These are phyloP conservation scores for Drosophila subsilvestris DNA, from an alignment of 2,888 invertebrate genomes.

Conservation along the genomic window DNA sequence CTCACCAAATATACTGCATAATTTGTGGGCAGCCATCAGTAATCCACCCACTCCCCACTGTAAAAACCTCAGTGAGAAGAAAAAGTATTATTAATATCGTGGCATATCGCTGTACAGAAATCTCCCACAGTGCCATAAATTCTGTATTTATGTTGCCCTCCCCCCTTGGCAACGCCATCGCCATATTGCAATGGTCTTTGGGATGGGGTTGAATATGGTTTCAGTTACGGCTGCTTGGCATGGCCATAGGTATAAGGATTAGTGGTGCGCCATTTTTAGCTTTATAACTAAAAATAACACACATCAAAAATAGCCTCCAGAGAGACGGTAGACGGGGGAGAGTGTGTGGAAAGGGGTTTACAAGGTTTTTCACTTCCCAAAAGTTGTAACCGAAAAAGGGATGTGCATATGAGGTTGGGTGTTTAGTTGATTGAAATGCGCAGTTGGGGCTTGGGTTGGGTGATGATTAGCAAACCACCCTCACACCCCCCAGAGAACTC, in stretches of 20 bases:
- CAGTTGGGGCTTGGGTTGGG: slow-evolving; percentile 48
- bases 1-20: slow-evolving; percentile 9
- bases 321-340: slow-evolving; percentile 14
- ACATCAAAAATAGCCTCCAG: slow-evolving; percentile 53
- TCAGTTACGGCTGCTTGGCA: slow-evolving; percentile 27
- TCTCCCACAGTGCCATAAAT: slow-evolving; percentile 73
- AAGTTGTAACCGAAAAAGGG: slow-evolving; percentile 21
- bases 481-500: neutral
- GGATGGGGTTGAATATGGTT: slow-evolving; percentile 36
- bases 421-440: slow-evolving; percentile 65
- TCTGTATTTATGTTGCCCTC: slow-evolving; percentile 62
- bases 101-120: slow-evolving; percentile 34
- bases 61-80: slow-evolving; percentile 4
- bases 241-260: slow-evolving; percentile 5
- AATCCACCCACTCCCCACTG: neutral
- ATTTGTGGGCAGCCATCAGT: neutral
- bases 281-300: slow-evolving; percentile 67
- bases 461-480: slow-evolving; percentile 54
- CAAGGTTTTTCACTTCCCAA: slow-evolving; percentile 75
- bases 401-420: slow-evolving; percentile 44
- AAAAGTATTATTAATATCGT: slow-evolving; percentile 65
- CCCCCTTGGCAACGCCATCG: slow-evolving; percentile 45
- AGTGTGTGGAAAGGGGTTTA: slow-evolving; percentile 61
- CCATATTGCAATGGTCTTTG: slow-evolving; percentile 44
- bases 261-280: slow-evolving; percentile 75